Base-by-base conservation (phyloP, 2,888 invertebrate genomes). In the Cylindroiulus punctatus region DNA sequence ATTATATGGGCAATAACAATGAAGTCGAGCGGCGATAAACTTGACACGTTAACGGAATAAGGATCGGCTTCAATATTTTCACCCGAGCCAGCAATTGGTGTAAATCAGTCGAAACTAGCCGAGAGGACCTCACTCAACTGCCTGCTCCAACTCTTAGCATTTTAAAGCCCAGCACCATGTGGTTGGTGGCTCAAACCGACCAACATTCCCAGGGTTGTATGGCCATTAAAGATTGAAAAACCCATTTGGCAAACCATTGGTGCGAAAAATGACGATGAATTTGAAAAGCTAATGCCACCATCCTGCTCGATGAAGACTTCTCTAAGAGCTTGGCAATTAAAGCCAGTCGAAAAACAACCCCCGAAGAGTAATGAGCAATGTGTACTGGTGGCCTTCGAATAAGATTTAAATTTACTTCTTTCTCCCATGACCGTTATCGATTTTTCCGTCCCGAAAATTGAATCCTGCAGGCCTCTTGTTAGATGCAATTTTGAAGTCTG, bases 1-100 rank as follows among this genome's bases (percentile, higher is more conserved):
- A 65, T 65, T 65, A 65, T 65, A 65, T 65, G 57, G 57, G 57
- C 57, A 65, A 65, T 65, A 65, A n/a, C n/a, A n/a, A 65, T 65
- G 57, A 65, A 65, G 57, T 65, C 26, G 57, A 65, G 57, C 0
- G 19, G 22, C 57, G 57, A 65, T 65, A 65, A 65, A 65, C 57
- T 65, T 65, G 57, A 65, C 57, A 65, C 57, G 57, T 65, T 65
- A 65, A 26, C 22, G 22, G 57, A 65, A 65, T 65, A 65, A 22
- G 57, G 57, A 65, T 65, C 57, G 57, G 26, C 57, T 65, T 65
- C 57, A 65, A 65, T 65, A 65, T 65, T 65, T 65, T 65, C 57
- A 65, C n/a, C n/a, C n/a, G 8, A 8, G 57, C 57, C 19, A 19
- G 22, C 57, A 65, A 65, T 65, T 22, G 57, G 57, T 65, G 57